A percentile compares a stretch with the other conserved stretches of the same genome.
Evolutionary conservation across 2,113 vertebrate species (phyloP).

Genomic region (Dendropsophus ebraccatus): DNA sequence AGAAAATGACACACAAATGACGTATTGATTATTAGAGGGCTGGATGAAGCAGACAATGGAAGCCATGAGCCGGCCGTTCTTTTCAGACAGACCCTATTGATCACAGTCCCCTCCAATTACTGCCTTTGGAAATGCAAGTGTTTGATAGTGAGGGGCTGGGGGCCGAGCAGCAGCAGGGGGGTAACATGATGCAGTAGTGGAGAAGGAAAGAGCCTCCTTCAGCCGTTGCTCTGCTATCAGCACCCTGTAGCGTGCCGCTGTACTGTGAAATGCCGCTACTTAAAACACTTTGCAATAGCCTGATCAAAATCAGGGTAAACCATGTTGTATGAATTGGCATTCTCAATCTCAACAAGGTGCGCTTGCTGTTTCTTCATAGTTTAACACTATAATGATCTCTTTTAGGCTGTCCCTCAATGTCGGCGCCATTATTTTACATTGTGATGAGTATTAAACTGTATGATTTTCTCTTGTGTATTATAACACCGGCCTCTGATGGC

Average conservation of each 20-base stretch:
- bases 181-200: constrained; percentile 46
- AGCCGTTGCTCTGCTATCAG: constrained; percentile 51
- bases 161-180: constrained; percentile 41
- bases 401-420: constrained; percentile 41
- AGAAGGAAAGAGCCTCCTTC: constrained; percentile 35
- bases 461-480: constrained; percentile 58
- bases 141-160: constrained; percentile 25
- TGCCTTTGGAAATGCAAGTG: constrained; percentile 47
- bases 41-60: constrained; percentile 11
- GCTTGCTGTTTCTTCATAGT: constrained; percentile 53
- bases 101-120: constrained; percentile 38
- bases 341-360: constrained; percentile 58
- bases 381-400: constrained; percentile 57
- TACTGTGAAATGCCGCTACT: constrained; percentile 32
- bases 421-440: constrained; percentile 56
- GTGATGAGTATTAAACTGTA: constrained; percentile 56
- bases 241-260: constrained; percentile 34
- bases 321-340: constrained; percentile 50
- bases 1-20: background rate
- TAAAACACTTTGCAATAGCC: constrained; percentile 39
- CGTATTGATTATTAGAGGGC: constrained; percentile 36
- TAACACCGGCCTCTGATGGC: constrained; percentile 44
- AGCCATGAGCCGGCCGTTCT: background rate
- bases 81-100: constrained; percentile 46
- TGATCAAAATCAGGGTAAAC: constrained; percentile 56